Conservation (phyloP, 2,113 vertebrate species). For the Zingel zingel region DNA sequence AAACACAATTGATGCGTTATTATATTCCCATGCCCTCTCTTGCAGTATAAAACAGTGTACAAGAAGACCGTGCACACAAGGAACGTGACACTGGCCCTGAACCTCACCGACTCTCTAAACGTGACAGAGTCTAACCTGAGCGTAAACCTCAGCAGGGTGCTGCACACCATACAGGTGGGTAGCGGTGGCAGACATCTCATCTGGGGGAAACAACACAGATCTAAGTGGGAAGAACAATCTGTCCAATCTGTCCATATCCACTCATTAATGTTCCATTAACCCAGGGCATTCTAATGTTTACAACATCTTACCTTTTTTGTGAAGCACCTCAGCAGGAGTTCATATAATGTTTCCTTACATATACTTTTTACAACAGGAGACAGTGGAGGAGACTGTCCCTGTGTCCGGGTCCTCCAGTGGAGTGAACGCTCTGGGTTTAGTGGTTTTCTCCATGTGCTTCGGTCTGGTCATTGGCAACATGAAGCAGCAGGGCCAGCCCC, state of each 20-base stretch:
- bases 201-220: neutral
- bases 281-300: neutral
- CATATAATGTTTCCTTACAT: neutral
- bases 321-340: neutral
- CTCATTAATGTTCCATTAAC: neutral
- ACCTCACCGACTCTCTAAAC: constrained; percentile 73
- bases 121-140: constrained; percentile 72
- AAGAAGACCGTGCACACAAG: constrained; percentile 89
- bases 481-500: constrained; percentile 93
- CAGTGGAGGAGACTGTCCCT: constrained; percentile 90
- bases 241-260: neutral
- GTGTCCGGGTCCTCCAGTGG: constrained; percentile 90
- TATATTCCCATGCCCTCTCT: constrained; percentile 16
- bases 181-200: neutral
- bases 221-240: neutral
- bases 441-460: constrained; percentile 97
- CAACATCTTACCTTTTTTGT: neutral
- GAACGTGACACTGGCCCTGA: constrained; percentile 77
- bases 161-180: constrained; percentile 85
- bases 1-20: neutral
- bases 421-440: constrained; percentile 95
- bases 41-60: constrained; percentile 93
- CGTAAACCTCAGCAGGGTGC: constrained; percentile 86
- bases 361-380: constrained; percentile 69
- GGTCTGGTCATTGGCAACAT: constrained; percentile 96